Conservation (phyloP, 2,113 vertebrate genomes). For the Psammodynastes pulverulentus region DNA sequence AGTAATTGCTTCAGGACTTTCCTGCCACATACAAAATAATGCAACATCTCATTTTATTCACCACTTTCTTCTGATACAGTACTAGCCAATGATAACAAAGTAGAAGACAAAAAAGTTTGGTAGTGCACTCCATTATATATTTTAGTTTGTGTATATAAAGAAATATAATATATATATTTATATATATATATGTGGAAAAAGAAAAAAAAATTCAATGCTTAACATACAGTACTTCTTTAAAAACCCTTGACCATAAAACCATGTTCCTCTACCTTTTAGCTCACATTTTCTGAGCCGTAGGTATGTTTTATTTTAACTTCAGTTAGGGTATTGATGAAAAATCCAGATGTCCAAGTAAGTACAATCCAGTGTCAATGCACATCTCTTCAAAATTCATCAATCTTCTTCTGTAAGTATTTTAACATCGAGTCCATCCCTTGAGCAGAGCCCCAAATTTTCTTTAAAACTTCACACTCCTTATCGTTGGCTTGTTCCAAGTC, state of each 20-base stretch:
- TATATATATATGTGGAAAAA: conserved; percentile 59
- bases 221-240: conserved; percentile 73
- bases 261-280: conserved; percentile 50
- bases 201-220: conserved; percentile 70
- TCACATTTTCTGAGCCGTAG: conserved; percentile 47
- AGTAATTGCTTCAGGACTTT: conserved; percentile 66
- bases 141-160: conserved; percentile 59
- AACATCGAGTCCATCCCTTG: conserved; percentile 96
- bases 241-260: conserved; percentile 63
- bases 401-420: conserved; percentile 89
- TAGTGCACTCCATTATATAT: conserved; percentile 65
- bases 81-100: conserved; percentile 68
- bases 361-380: conserved; percentile 58
- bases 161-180: conserved; percentile 42
- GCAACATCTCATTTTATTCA: conserved; percentile 60
- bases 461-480: conserved; percentile 90
- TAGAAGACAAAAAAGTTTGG: conserved; percentile 66
- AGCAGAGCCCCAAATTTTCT: conserved; percentile 92
- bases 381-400: conserved; percentile 82
- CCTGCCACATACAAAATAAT: conserved; percentile 67
- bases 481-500: conserved; percentile 93
- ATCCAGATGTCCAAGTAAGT: conserved; percentile 50
- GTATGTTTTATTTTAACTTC: conserved; percentile 39
- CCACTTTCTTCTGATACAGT: conserved; percentile 66
- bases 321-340: conserved; percentile 45